These are phyloP conservation scores for Pristionchus arcanus DNA, from an alignment of 2,888 invertebrate species.

Conservation along the genomic window DNA sequence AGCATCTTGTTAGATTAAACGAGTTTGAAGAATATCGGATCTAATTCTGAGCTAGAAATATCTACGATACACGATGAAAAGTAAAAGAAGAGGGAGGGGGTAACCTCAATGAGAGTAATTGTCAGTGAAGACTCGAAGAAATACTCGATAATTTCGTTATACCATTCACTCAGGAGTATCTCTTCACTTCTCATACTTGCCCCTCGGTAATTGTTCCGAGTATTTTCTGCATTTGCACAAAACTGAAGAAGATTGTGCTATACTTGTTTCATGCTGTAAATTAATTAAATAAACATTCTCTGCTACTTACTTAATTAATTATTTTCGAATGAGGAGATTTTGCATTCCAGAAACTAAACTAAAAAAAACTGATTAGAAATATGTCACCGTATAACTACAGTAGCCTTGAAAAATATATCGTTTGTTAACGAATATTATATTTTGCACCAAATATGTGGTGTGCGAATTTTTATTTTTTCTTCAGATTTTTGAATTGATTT, in stretches of 20 bases:
- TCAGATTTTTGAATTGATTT: neutral
- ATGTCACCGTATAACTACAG: neutral
- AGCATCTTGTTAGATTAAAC: slow-evolving; percentile 30
- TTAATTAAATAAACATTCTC: too few relatives aligned
- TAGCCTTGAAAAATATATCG: neutral
- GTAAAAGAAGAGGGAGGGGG: neutral
- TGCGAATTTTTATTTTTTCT: neutral
- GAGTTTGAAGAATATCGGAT: neutral
- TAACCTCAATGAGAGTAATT: neutral
- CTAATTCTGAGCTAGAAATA: neutral
- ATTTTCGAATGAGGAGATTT: too few relatives aligned
- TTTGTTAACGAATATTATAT: neutral
- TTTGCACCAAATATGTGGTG: neutral
- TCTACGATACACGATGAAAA: neutral
- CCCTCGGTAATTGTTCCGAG: neutral
- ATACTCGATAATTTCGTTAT: neutral
- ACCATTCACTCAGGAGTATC: neutral
- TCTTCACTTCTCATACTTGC: neutral
- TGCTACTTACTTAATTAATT: too few relatives aligned
- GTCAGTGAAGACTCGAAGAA: neutral
- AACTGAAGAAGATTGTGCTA: neutral
- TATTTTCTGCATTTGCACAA: neutral
- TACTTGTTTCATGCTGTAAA: neutral
- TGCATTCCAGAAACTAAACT: too few relatives aligned
- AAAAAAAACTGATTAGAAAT: too few relatives aligned